phyloP scores from a whole-genome alignment of 2,888 invertebrate species.

The Polydrusus pterygomalis region DNA sequence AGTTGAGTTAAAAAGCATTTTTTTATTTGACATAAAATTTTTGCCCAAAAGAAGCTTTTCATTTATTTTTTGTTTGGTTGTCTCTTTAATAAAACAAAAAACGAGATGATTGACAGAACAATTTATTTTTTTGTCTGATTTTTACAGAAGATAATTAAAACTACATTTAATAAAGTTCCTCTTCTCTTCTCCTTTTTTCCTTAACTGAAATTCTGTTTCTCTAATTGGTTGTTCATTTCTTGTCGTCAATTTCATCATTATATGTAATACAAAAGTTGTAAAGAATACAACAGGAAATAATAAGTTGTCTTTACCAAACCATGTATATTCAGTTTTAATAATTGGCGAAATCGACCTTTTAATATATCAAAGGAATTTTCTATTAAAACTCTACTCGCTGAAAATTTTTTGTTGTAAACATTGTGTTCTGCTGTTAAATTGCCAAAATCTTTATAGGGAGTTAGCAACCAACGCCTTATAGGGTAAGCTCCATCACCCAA shows the following conservation, averaged over 20 bases:
- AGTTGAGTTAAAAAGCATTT: no score
- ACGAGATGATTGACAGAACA: no score
- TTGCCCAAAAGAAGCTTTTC: no score
- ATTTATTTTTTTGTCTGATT: no score
- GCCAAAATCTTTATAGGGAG: constrained; percentile 63
- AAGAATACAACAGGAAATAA: constrained; percentile 21
- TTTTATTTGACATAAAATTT: no score
- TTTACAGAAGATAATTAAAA: background rate
- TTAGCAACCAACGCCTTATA: constrained; percentile 58
- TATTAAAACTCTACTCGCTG: constrained; percentile 61
- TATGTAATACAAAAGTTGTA: constrained; percentile 24
- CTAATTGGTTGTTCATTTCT: background rate
- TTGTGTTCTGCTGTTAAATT: constrained; percentile 59
- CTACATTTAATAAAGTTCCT: background rate
- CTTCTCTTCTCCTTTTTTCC: background rate
- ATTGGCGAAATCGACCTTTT: constrained; percentile 47
- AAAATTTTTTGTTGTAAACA: constrained; percentile 61
- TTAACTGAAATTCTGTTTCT: background rate
- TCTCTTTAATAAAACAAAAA: no score
- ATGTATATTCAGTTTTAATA: background rate
- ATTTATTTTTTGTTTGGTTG: no score
- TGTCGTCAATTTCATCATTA: no score
- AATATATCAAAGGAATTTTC: constrained; percentile 65
- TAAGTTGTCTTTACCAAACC: background rate
- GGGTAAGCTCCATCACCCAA: constrained; percentile 61